Base-by-base conservation (phyloP, 2,888 invertebrate genomes). In the Homarus gammarus region DNA sequence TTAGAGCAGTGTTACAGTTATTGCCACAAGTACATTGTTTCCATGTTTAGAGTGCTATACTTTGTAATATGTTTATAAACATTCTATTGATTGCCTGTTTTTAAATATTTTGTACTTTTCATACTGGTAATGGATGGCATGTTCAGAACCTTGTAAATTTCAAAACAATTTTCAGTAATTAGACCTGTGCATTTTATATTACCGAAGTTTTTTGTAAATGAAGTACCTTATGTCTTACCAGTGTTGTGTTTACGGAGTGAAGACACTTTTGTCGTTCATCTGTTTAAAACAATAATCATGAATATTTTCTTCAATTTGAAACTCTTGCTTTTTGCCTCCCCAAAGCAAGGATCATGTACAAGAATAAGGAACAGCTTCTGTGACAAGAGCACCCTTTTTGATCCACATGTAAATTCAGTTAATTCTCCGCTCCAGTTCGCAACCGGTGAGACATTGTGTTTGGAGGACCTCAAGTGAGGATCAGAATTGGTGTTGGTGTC, bases 31-130 rank as follows among this genome's bases (percentile, higher is more conserved):
- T 83, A 44, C 82, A 70, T 49, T 40, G 44, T 70, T 82, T 61
- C 68, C 36, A 22, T 61, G 64, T 56, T 73, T 64, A 79, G 61
- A 61, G 79, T 81, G 81, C 81, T 77, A 40, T 64, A 61, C 31
- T 56, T 51, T 84, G 51, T 84, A 73, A 38, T 73, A 56, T 84
- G 73, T 84, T 84, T 75, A 38, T 84, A 40, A 81, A 82, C 82
- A 40, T 84, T 84, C 31, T 77, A 56, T 56, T 84, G 40, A 79
- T 87, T 49, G 72, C 72, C 81, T 68, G 51, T 79, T 85, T 75
- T 77, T 64, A 36, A 87, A 72, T 87, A 56, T 87, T 87, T 81
- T 87, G 79, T 87, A 81, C 81, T 87, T 78, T 79, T 87, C 87
- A 87, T 87, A 87, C 73, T 73, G 56, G 72, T 56, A 87, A 79